Evolutionary conservation across 2,113 vertebrate species (phyloP), one percentile per base, ranked within the genome.

Genomic region (Proteles cristata): DNA sequence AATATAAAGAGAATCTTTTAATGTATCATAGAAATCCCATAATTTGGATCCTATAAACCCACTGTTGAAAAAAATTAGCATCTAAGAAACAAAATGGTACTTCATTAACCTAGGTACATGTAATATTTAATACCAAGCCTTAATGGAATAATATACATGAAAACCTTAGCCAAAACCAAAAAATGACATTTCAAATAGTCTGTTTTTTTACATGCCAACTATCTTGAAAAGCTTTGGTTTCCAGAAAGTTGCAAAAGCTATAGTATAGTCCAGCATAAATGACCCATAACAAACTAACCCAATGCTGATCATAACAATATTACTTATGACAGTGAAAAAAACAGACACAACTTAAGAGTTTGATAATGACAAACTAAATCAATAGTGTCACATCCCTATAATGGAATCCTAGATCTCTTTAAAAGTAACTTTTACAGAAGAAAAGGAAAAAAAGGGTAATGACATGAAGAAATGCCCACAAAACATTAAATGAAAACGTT

Each of bases 11-110:
- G 48, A 85, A 80, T 86, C 28, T 74, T 50, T 87, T 43, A 86
- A 80, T 11, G 48, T 1, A 76, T 81, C 19, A 90, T 14, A 84
- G 9, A 80, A 85, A 61, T 55, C 65, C 65, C 80, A 61, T 80
- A 84, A 94, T 87, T n/a, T 93, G 23, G 35, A 84, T 63, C 71
- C 35, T 96, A 21, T 93, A 86, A 93, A 86, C 6, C 14, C 45
- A 73, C 28, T 19, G 71, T 77, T 61, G 12, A 83, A 65, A 71
- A 89, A 90, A 88, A 93, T 53, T 16, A 97, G 8, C 89, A 9
- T 66, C 23, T 28, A 74, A 48, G 31, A 88, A 91, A 85, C 25
- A 82, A 95, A 94, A 94, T 17, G 35, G 25, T 15, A 74, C 25
- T 92, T 89, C 50, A 81, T 96, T n/a, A 96, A 85, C 16, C 33